Evolutionary conservation across 2,797 vertebrate species (phyloP), one percentile per base, ranked within the genome.

Genomic region (Pipistrellus kuhlii): DNA sequence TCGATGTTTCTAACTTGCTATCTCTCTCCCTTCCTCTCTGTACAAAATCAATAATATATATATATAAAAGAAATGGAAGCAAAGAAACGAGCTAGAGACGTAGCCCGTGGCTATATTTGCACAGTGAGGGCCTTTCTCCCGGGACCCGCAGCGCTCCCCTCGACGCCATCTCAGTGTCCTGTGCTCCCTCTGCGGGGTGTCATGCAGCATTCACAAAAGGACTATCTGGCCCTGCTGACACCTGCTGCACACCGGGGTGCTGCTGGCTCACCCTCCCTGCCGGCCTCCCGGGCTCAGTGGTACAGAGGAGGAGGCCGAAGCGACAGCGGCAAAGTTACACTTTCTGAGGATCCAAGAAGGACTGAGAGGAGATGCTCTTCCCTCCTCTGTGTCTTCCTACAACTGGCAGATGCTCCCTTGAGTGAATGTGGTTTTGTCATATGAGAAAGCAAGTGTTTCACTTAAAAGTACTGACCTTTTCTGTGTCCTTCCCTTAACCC

Each of bases 191-290:
- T 62, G 32, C 1, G 25, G 0, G 48, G n/a, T n/a, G 6, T 21
- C 2, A 2, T 1, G 1, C 32, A 0, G 73, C n/a, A 3, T 21
- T 59, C 27, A n/a, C 0, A 1, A 10, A 11, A 46, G 35, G 17
- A 30, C 30, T 25, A 17, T n/a, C 81, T 3, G 27, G 3, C 10
- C 75, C n/a, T 32, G 2, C 0, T 20, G 27, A 35, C 20, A 2
- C 23, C 35, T 5, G 68, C 4, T 1, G 23, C 15, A 17, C 46
- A 10, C 7, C 12, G 8, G 62, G 32, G 51, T 69, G 27, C 32
- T 12, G 18, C 14, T 12, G 12, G 27, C n/a, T 27, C 53, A 8
- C 48, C 30, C 3, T 13, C 30, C 11, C 17, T 30, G 10, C 3
- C 1, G 1, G 10, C 53, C 27, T 20, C 25, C 57, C 25, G 13